These are phyloP conservation scores for Oreocharis arfaki DNA, from an alignment of 2,113 vertebrate species.

Conservation along the genomic window DNA sequence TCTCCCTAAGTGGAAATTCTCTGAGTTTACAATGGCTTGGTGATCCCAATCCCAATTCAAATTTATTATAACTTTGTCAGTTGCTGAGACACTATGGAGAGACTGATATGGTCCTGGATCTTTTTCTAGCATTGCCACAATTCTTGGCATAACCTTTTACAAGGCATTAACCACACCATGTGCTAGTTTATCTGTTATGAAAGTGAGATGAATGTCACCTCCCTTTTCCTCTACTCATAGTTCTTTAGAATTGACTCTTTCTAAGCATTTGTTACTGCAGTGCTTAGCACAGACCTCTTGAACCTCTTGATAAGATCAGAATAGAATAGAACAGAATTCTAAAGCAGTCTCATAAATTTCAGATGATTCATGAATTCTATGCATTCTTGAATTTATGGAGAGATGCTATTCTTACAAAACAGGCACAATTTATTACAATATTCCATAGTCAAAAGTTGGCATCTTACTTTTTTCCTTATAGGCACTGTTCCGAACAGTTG, in stretches of 20 bases:
- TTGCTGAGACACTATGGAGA: not conserved
- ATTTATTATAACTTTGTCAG: not conserved
- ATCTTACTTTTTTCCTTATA: slow-evolving; percentile 41
- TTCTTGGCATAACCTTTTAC: not conserved
- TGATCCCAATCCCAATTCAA: not conserved
- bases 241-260: not conserved
- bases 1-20: not conserved
- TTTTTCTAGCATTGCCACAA: not conserved
- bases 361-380: not conserved
- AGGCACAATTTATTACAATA: not conserved
- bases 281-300: not conserved
- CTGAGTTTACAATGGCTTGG: not conserved
- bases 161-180: not conserved
- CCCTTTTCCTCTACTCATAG: not conserved
- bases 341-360: not conserved
- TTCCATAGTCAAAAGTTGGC: not conserved
- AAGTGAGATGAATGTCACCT: not conserved
- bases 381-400: not conserved
- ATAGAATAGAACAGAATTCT: not conserved
- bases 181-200: not conserved
- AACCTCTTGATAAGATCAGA: not conserved
- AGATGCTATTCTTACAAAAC: not conserved
- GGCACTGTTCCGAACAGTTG: slow-evolving; percentile 90
- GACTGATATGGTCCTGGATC: not conserved
- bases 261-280: not conserved